A percentile compares a stretch with the other conserved stretches of the same genome.
These are phyloP conservation scores for Drosophila yooni DNA, from an alignment of 2,888 invertebrate species.

Conservation along the genomic window DNA sequence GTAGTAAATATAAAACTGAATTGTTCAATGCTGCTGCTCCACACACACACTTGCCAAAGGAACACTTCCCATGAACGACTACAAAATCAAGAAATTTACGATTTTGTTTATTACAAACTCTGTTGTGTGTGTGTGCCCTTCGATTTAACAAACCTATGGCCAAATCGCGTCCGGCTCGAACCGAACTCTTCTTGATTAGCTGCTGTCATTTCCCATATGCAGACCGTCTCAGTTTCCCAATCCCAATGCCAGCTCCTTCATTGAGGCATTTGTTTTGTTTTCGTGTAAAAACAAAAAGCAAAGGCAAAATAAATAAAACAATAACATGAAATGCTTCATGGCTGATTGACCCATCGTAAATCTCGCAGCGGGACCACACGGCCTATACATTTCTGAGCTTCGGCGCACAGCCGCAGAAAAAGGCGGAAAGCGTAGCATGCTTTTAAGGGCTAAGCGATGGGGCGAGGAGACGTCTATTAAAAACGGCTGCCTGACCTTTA, in stretches of 20 bases:
- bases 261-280: slow-evolving; percentile 30
- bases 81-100: slow-evolving; percentile 11
- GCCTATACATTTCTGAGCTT: slow-evolving; percentile 51
- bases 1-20: neutral
- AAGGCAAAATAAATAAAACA: slow-evolving; percentile 52
- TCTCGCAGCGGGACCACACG: slow-evolving; percentile 61
- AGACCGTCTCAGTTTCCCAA: slow-evolving; percentile 8
- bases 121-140: neutral
- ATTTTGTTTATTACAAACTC: slow-evolving; percentile 36
- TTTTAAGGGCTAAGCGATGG: slow-evolving; percentile 21
- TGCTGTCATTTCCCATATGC: slow-evolving; percentile 61
- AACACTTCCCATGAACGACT: neutral
- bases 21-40: neutral
- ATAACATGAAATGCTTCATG: slow-evolving; percentile 64
- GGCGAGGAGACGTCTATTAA: slow-evolving; percentile 39
- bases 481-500: slow-evolving; percentile 59
- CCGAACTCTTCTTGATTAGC: slow-evolving; percentile 70
- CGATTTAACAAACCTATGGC: slow-evolving; percentile 12
- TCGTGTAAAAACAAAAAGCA: slow-evolving; percentile 16
- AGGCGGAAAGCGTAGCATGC: slow-evolving; percentile 34
- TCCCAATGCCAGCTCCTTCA: neutral
- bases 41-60: neutral
- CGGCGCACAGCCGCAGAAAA: slow-evolving; percentile 36
- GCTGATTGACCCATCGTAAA: slow-evolving; percentile 75
- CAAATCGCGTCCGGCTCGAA: slow-evolving; percentile 18